Conservation (phyloP, 1,140 invertebrate genomes). For the Epicauta chinensis region DNA sequence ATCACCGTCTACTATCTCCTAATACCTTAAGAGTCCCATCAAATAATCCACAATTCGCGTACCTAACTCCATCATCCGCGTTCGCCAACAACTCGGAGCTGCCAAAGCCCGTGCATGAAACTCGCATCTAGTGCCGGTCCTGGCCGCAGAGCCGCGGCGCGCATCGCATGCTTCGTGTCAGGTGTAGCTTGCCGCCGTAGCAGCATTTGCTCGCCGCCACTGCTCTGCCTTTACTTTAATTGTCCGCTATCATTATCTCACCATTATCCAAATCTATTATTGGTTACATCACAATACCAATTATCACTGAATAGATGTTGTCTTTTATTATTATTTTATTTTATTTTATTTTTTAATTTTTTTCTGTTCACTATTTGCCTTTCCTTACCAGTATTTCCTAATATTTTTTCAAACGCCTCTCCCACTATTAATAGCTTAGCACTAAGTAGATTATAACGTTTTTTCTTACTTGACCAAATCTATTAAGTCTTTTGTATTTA, state of each 20-base stretch:
- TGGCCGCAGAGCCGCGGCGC: slow-evolving; percentile 28
- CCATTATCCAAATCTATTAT: too few relatives aligned
- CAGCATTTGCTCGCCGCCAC: slow-evolving; percentile 6
- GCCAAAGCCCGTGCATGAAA: slow-evolving; percentile 64
- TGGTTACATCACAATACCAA: too few relatives aligned
- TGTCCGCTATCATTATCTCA: background rate
- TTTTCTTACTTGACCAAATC: slow-evolving; percentile 33
- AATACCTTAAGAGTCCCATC: slow-evolving; percentile 39
- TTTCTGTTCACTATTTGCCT: slow-evolving; percentile 1
- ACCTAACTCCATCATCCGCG: slow-evolving; percentile 42
- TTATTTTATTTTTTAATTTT: background rate
- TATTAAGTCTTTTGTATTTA: slow-evolving; percentile 36
- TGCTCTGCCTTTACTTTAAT: slow-evolving; percentile 4
- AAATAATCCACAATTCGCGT: slow-evolving; percentile 39
- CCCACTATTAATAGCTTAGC: slow-evolving; percentile 36
- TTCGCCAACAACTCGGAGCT: slow-evolving; percentile 50
- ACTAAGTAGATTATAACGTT: slow-evolving; percentile 32
- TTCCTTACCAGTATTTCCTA: background rate
- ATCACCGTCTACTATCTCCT: slow-evolving; percentile 42
- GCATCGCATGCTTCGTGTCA: slow-evolving; percentile 13
- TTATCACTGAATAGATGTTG: too few relatives aligned
- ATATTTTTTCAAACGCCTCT: slow-evolving; percentile 15
- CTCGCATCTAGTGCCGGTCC: slow-evolving; percentile 55
- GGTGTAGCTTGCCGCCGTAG: slow-evolving; percentile 15
- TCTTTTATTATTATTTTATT: background rate